Evolutionary conservation across 1,140 invertebrate species (phyloP), one percentile per base, ranked within the genome.

Genomic region (Apis laboriosa): DNA sequence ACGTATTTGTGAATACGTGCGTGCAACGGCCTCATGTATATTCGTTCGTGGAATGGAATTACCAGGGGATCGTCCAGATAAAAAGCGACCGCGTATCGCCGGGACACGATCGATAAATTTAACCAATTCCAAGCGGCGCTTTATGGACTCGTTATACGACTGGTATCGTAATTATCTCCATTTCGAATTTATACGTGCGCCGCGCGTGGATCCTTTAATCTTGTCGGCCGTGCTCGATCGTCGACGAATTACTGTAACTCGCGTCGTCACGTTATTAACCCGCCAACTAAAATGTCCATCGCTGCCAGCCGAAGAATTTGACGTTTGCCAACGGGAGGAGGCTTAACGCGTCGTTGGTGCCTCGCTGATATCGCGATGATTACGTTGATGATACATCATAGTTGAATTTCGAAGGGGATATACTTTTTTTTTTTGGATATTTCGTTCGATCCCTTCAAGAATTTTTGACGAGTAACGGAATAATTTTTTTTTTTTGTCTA

Each of bases 71-170:
- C 81, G 67, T 15, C 34, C 19, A 67, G 58, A 87, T 89, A 90
- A 85, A 88, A 90, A 85, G 82, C 73, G 79, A 58, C 49, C 82
- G 72, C 86, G 77, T 61, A 86, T 72, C 72, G 58, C 63, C 53
- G 71, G 80, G 51, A 58, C 34, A 51, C 81, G 87, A 91, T 91
- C 88, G 85, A 91, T 90, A 90, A 91, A 88, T 91, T 89, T 84
- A 83, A 80, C 85, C 84, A 83, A 82, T 86, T 90, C 86, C 73
- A 83, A 74, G 71, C 83, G 82, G 63, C 84, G 84, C 86, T 91
- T 91, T 91, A 90, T 90, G 86, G 88, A 91, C 90, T 88, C 86
- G 90, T 90, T 90, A 90, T 83, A 76, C 74, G 21, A 73, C 89
- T 84, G 84, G 72, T 67, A 77, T 83, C 86, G 86, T 87, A 87